Conservation (phyloP, 35 echinoderm and acorn worm species). For the Ptychodera flava region DNA sequence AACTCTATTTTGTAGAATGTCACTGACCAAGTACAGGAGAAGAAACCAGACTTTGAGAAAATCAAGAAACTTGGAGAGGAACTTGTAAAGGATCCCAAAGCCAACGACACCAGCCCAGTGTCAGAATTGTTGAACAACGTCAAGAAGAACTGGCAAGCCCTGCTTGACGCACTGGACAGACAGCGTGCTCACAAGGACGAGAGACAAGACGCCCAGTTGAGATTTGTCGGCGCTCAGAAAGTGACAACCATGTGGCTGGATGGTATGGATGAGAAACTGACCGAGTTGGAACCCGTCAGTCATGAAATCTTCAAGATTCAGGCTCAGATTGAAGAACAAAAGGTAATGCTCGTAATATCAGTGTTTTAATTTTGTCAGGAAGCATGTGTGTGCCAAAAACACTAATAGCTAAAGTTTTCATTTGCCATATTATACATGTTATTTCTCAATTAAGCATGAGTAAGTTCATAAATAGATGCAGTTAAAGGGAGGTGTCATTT, state of each 20-base stretch:
- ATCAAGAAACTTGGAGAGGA: constrained; percentile 72
- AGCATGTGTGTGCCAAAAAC: no score
- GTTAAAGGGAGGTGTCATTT: no score
- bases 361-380: no score
- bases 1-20: constrained; percentile 66
- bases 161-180: constrained; percentile 48
- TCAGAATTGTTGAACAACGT: constrained; percentile 83
- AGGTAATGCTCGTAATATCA: no score
- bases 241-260: constrained; percentile 53
- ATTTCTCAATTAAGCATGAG: no score
- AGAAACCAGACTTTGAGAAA: constrained; percentile 72
- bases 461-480: no score
- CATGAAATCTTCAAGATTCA: constrained; percentile 28
- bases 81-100: constrained; percentile 53
- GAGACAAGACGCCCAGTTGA: constrained; percentile 59
- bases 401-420: no score
- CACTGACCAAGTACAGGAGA: constrained; percentile 61
- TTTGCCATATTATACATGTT: no score
- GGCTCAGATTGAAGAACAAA: background rate
- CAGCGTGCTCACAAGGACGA: constrained; percentile 57
- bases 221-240: constrained; percentile 63
- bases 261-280: constrained; percentile 75
- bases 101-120: constrained; percentile 74
- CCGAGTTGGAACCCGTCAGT: constrained; percentile 66
- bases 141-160: constrained; percentile 64